Evolutionary conservation across 2,888 invertebrate species (phyloP).

Genomic region (Lacanobia oleracea): DNA sequence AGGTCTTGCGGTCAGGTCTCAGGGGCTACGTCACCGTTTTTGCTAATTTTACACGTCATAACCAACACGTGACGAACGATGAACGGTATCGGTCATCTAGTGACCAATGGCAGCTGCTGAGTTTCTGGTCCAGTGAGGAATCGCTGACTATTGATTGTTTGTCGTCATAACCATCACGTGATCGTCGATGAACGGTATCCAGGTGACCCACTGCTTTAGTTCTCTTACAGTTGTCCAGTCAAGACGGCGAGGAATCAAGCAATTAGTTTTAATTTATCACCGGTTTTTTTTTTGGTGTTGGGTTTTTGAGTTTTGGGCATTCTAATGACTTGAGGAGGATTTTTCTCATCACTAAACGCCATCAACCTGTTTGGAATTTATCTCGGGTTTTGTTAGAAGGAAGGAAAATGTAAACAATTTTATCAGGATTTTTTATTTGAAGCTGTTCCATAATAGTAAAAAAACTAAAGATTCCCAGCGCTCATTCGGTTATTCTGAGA

Average conservation of each 20-base stretch:
- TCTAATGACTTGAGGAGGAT: background rate
- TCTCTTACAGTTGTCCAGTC: constrained; percentile 1
- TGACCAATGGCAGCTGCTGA: background rate
- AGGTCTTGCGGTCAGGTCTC: background rate
- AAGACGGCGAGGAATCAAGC: background rate
- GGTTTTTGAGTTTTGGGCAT: background rate
- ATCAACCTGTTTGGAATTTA: background rate
- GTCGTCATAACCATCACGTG: constrained; percentile 23
- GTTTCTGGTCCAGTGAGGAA: background rate
- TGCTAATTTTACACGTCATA: constrained; percentile 19
- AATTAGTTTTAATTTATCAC: background rate
- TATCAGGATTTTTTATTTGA: background rate
- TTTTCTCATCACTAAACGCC: background rate
- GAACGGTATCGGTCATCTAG: constrained; percentile 16
- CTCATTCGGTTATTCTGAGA: background rate
- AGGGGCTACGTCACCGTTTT: background rate
- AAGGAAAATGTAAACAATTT: constrained; percentile 5
- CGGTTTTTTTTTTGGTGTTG: background rate
- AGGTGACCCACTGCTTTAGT: background rate
- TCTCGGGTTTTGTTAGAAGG: constrained; percentile 3
- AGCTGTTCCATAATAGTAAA: background rate
- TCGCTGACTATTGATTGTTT: background rate
- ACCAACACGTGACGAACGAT: background rate
- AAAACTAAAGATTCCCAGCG: background rate
- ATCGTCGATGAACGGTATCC: constrained; percentile 6